Conservation (phyloP, 2,797 vertebrate genomes). For the Enteromius fasciolatus region DNA sequence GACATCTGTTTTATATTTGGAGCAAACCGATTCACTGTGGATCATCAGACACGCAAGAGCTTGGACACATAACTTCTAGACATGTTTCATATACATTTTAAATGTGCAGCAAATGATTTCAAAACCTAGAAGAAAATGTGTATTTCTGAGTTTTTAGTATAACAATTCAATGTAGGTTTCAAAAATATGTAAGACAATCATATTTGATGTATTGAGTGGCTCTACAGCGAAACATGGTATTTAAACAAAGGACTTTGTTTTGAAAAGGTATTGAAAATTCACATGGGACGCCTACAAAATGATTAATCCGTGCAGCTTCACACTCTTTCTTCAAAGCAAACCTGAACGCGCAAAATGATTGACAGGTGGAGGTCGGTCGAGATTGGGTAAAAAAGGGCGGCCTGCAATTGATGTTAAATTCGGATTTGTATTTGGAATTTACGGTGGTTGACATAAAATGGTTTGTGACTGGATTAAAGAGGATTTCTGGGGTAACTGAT, state of each 20-base stretch:
- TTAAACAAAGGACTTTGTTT: neutral
- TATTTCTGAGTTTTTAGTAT: neutral
- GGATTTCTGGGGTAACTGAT: neutral
- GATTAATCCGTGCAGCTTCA: neutral
- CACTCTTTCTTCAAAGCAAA: neutral
- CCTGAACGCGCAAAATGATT: neutral
- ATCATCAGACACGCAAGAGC: neutral
- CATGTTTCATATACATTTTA: neutral
- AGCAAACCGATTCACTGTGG: neutral
- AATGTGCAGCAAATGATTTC: neutral
- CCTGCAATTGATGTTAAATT: neutral
- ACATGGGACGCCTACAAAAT: neutral
- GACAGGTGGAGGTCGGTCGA: slow-evolving; percentile 10
- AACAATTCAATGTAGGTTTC: neutral
- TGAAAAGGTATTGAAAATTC: neutral
- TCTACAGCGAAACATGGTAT: neutral
- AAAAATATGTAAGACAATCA: neutral
- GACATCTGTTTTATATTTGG: slow-evolving; percentile 16
- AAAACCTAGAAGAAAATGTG: neutral
- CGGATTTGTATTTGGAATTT: too few species aligned
- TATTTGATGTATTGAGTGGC: neutral
- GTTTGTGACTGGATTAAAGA: too few species aligned
- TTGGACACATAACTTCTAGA: neutral
- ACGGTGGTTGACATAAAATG: too few species aligned
- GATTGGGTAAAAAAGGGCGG: slow-evolving; percentile 20